Evolutionary conservation across 2,888 invertebrate species (phyloP).

Genomic region (Blomia tropicalis): DNA sequence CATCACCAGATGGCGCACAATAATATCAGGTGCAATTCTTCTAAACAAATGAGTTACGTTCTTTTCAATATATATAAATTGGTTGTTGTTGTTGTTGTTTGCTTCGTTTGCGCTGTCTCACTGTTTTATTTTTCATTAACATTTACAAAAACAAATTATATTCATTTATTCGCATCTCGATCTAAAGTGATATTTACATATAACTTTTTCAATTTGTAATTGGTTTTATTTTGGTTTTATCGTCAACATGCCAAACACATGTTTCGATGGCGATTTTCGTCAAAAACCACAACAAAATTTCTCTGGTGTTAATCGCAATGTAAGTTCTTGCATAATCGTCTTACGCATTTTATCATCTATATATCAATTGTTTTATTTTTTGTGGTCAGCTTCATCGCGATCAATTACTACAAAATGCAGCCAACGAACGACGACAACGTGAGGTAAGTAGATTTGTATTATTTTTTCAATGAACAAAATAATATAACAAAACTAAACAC

Average conservation of each 20-base stretch:
- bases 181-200: too few relatives aligned
- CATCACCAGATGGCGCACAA: too few relatives aligned
- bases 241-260: slow-evolving; percentile 2
- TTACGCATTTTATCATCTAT: background rate
- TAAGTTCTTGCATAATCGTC: slow-evolving; percentile 25
- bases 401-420: slow-evolving; percentile 58
- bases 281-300: slow-evolving; percentile 72
- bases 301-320: slow-evolving; percentile 48
- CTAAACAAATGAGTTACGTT: too few relatives aligned
- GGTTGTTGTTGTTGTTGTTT: too few relatives aligned
- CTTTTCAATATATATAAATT: too few relatives aligned
- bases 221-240: background rate
- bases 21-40: too few relatives aligned
- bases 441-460: slow-evolving; percentile 44
- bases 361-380: background rate
- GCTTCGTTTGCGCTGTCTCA: too few relatives aligned
- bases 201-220: too few relatives aligned
- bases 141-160: slow-evolving; percentile 1
- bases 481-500: background rate
- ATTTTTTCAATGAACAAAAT: slow-evolving; percentile 12
- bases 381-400: slow-evolving; percentile 48
- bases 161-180: too few relatives aligned
- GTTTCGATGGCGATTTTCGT: slow-evolving; percentile 75
- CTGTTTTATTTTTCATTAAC: background rate
- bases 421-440: slow-evolving; percentile 66